Evolutionary conservation across 2,888 invertebrate genomes (phyloP), one percentile per base, ranked within the genome.

Genomic region (Coelinius sp.): DNA sequence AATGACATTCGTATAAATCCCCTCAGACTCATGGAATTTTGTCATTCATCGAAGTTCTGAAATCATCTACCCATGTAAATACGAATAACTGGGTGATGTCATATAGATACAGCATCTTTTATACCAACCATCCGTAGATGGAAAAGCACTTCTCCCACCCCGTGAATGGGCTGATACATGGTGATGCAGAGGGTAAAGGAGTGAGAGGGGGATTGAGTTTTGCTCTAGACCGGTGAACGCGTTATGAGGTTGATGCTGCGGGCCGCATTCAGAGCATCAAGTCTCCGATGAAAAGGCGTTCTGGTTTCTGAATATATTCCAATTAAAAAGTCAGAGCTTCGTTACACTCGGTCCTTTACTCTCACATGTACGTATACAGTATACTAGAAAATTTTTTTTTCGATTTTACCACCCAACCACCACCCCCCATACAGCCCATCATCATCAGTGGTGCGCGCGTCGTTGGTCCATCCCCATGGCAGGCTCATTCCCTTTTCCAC

Each of bases 261-360:
- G 80, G 77, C 77, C 78, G 81, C 80, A 85, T 87, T 86, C 85
- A 86, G 83, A 84, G 82, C 84, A 84, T 84, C 85, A 81, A 80
- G 74, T 76, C 78, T 77, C 80, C 84, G 81, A 84, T 87, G 86
- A 87, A 87, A 87, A 87, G 87, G 85, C 86, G 82, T 86, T 86
- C 84, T 85, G 83, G 81, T 84, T 86, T 83, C 83, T 86, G 86
- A 86, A 86, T 86, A 84, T 84, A 86, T 87, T 86, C 87, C 87
- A 87, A 87, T 87, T 87, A 87, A 87, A 87, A 87, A 85, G 85
- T 84, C 84, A 82, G 85, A 86, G 86, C 87, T 86, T 87, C 87
- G 86, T 87, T 87, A 86, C 85, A 85, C 85, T 85, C 84, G 80
- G 79, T 80, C 81, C 82, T 82, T 80, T 81, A 73, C 77, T 74